Evolutionary conservation across 53 echinoderm and acorn worm genomes (phyloP).

Genomic region (Actinopyga echinites): DNA sequence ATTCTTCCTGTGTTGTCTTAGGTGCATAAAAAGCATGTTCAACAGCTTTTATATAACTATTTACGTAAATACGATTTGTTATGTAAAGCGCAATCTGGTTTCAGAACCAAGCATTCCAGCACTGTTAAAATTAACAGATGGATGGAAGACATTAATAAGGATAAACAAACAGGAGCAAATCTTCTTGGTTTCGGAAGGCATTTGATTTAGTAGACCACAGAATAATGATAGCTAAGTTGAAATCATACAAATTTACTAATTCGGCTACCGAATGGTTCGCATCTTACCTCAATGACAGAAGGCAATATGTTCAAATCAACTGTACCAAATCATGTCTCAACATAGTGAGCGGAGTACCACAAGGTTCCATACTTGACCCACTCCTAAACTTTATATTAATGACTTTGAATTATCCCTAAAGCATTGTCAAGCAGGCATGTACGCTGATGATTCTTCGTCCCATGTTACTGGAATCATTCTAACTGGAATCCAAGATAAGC

Average conservation of each 20-base stretch:
- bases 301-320: slow-evolving; percentile 11
- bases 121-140: slow-evolving; percentile 10
- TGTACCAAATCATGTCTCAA: slow-evolving; percentile 4
- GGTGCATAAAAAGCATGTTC: neutral
- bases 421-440: neutral
- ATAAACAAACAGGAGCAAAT: neutral
- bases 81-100: neutral
- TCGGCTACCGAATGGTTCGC: neutral
- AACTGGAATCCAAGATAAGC: neutral
- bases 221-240: slow-evolving; percentile 11
- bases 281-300: neutral
- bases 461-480: neutral
- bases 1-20: too few species aligned
- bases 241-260: neutral
- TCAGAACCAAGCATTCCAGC: slow-evolving; percentile 18
- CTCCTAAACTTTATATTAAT: neutral
- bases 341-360: slow-evolving; percentile 1
- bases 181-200: slow-evolving; percentile 8
- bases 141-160: too few species aligned
- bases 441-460: neutral
- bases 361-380: neutral
- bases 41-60: neutral
- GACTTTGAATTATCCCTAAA: neutral
- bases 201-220: slow-evolving; percentile 12
- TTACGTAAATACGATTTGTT: neutral